Percentiles rank a stretch among this genome's conserved stretches.
Evolutionary conservation across 2,888 invertebrate species (phyloP).

Genomic region (Oscheius sp.): DNA sequence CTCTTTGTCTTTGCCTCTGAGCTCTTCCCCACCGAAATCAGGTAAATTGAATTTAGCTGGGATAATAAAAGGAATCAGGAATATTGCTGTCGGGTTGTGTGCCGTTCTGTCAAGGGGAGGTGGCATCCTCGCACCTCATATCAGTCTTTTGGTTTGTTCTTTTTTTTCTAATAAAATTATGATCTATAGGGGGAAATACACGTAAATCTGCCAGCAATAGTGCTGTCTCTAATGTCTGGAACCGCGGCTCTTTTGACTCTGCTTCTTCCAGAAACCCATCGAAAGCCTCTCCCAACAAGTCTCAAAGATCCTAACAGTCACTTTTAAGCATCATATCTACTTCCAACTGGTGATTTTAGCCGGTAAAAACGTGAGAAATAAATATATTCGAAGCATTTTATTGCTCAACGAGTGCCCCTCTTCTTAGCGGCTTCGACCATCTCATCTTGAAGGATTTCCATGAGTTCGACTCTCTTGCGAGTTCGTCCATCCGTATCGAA

Average conservation of each 20-base stretch:
- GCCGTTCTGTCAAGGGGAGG: slow-evolving; percentile 48
- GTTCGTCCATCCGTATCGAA: slow-evolving; percentile 58
- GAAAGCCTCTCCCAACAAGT: slow-evolving; percentile 44
- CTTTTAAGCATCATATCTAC: too few relatives aligned
- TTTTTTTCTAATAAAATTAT: background rate
- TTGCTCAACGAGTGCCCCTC: slow-evolving; percentile 42
- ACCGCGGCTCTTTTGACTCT: slow-evolving; percentile 46
- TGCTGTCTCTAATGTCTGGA: slow-evolving; percentile 36
- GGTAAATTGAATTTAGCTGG: slow-evolving; percentile 28
- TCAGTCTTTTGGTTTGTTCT: slow-evolving; percentile 44
- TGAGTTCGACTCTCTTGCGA: slow-evolving; percentile 55
- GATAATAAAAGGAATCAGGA: background rate
- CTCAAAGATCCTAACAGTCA: too few relatives aligned
- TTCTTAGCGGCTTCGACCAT: slow-evolving; percentile 68
- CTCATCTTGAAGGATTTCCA: slow-evolving; percentile 64
- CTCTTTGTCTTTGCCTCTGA: slow-evolving; percentile 64
- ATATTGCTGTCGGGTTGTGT: slow-evolving; percentile 52
- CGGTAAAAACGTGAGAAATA: too few relatives aligned
- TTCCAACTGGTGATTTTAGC: too few relatives aligned
- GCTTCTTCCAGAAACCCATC: slow-evolving; percentile 49
- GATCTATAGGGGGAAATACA: slow-evolving; percentile 36
- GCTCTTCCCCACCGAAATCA: slow-evolving; percentile 50
- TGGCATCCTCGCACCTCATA: slow-evolving; percentile 51
- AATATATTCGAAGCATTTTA: too few relatives aligned
- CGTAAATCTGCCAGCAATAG: slow-evolving; percentile 35